Evolutionary conservation across 2,888 invertebrate species (phyloP), one percentile per base, ranked within the genome.

Genomic region (Drosophila cognata): DNA sequence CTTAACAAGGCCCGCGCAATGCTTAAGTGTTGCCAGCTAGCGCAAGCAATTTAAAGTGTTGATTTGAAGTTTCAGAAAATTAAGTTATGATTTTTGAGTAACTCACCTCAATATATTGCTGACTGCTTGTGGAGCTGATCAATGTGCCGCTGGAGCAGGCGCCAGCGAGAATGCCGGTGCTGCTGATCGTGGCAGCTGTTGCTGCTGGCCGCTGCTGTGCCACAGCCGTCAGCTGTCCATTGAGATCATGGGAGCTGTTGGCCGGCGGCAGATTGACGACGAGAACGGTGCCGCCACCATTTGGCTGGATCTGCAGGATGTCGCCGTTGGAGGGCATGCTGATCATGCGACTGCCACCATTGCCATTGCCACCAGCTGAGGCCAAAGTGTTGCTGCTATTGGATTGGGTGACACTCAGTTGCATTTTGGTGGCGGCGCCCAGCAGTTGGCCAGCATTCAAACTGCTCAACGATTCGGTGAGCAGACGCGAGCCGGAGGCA

Each of bases 261-360:
- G 96, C 95, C 0, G 97, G 97, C 10, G 97, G 97, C 68, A 97
- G 94, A 86, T 97, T 97, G 13, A 97, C 97, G 4, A 97, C 97
- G 43, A 97, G 94, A 38, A 97, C 96, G 0, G 97, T 96, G 4
- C 97, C 96, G 8, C 95, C 95, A 28, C 89, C 90, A 55, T 91
- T 91, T 11, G 92, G 92, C 56, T 96, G 94, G 58, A 96, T 94
- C 90, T 95, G 95, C 60, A 95, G 94, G 92, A 95, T 94, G 77
- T 95, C 94, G 10, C 94, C 92, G 56, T 91, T 91, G 92, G 94
- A 66, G 92, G 94, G 89, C 84, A 94, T 94, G 93, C 93, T 94
- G 88, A 91, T 94, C 90, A 94, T 91, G 69, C 94, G 94, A 16
- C 93, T 88, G 62, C 88, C 83, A 35, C 94, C 94, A 16, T 93